These are phyloP conservation scores for Rosalia funebris DNA, from an alignment of 2,888 invertebrate genomes.

Conservation along the genomic window DNA sequence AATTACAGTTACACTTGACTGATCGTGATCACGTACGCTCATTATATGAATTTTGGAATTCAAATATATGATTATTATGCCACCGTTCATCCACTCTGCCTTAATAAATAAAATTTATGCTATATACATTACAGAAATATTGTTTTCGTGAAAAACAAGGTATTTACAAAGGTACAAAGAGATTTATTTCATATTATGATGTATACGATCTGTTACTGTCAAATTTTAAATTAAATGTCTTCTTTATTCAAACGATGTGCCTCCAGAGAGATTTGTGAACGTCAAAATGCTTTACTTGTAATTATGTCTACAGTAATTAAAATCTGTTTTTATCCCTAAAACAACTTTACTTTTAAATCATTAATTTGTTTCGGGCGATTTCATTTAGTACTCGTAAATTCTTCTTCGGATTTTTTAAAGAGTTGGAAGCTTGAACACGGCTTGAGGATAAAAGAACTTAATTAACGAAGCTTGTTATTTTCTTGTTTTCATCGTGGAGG, in stretches of 20 bases:
- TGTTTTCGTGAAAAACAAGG: background rate
- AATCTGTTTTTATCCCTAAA: conserved; percentile 45
- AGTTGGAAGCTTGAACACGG: conserved; percentile 9
- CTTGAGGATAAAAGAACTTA: conserved; percentile 45
- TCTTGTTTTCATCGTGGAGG: conserved; percentile 25
- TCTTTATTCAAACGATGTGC: background rate
- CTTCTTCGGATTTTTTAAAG: conserved; percentile 26
- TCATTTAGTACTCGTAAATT: conserved; percentile 41
- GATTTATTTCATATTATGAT: background rate
- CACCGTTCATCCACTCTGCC: too few species aligned
- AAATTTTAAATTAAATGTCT: conserved; percentile 8
- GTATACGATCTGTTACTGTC: background rate
- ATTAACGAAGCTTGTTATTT: conserved; percentile 41
- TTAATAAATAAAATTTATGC: too few species aligned
- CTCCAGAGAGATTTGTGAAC: conserved; percentile 12
- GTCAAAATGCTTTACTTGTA: conserved; percentile 26
- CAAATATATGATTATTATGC: too few species aligned
- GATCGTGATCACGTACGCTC: too few species aligned
- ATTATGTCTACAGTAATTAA: conserved; percentile 46
- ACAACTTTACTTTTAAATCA: conserved; percentile 51
- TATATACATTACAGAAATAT: background rate
- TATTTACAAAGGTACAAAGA: background rate
- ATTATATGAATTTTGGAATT: too few species aligned
- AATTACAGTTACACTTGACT: too few species aligned
- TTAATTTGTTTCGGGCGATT: conserved; percentile 53